A percentile compares a stretch with the other conserved stretches of the same genome.
phyloP scores from a whole-genome alignment of 2,888 invertebrate genomes.

The Cataglyphis albicans region DNA sequence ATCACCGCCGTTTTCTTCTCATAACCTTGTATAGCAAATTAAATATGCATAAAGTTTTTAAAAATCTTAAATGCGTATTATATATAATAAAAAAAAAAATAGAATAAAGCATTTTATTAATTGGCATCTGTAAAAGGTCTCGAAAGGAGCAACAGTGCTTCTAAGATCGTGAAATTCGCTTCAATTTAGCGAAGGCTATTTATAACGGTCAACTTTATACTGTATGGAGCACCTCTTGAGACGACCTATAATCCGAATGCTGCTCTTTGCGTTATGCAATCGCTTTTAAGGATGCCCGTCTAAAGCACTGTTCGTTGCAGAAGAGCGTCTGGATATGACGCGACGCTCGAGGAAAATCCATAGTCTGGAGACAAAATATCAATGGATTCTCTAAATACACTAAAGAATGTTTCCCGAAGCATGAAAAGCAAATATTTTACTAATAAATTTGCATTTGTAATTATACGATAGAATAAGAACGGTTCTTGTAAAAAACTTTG shows the following conservation, averaged over 20 bases:
- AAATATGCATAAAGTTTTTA: neutral
- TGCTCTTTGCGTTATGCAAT: conserved; percentile 58
- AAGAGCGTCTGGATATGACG: conserved; percentile 1
- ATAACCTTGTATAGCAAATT: neutral
- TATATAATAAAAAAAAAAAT: neutral
- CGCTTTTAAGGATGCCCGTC: conserved; percentile 59
- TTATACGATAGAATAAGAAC: neutral
- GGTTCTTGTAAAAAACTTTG: neutral
- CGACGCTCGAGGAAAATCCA: neutral
- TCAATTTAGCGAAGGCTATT: conserved; percentile 25
- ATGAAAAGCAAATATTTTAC: neutral
- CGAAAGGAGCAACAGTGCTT: conserved; percentile 55
- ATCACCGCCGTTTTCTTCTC: neutral
- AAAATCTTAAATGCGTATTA: neutral
- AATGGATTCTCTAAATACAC: neutral
- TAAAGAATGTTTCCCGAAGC: neutral
- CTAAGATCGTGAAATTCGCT: conserved; percentile 44
- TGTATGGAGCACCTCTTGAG: conserved; percentile 68
- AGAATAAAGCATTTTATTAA: conserved; percentile 46
- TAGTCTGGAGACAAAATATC: conserved; percentile 21
- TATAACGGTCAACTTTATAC: conserved; percentile 64
- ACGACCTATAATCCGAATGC: conserved; percentile 64
- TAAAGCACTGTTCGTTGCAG: conserved; percentile 13
- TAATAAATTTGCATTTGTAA: neutral
- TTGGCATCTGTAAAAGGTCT: conserved; percentile 26